A percentile compares a stretch with the other conserved stretches of the same genome.
phyloP scores from a whole-genome alignment of 2,797 vertebrate genomes.

The Myotis myotis region DNA sequence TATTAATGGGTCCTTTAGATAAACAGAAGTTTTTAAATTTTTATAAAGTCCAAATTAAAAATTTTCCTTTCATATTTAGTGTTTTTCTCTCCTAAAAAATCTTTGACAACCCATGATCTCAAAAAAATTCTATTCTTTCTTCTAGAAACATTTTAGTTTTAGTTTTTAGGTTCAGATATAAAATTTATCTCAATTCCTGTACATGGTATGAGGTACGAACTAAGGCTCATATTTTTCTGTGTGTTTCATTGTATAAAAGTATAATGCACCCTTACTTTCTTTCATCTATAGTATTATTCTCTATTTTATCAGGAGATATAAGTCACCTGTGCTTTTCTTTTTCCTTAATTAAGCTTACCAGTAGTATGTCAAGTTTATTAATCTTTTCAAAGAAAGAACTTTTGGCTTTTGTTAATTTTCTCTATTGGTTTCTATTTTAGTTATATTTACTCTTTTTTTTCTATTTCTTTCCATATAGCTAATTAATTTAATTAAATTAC shows the following conservation, averaged over 20 bases:
- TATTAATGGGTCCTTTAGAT: neutral
- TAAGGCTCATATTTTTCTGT: neutral
- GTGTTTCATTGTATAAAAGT: neutral
- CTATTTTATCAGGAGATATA: neutral
- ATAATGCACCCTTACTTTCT: neutral
- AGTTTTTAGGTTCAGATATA: neutral
- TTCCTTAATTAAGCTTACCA: neutral
- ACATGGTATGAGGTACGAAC: neutral
- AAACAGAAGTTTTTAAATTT: neutral
- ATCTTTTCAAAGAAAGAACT: conserved; percentile 12
- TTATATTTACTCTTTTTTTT: neutral
- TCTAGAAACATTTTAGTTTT: neutral
- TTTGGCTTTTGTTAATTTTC: neutral
- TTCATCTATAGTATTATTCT: neutral
- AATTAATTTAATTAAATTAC: neutral
- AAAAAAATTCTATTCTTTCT: neutral
- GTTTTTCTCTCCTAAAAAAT: neutral
- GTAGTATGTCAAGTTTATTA: neutral
- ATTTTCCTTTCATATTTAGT: neutral
- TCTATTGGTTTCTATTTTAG: neutral
- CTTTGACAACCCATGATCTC: neutral
- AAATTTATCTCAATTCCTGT: neutral
- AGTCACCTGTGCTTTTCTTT: neutral
- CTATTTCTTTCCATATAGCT: neutral
- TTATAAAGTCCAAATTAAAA: neutral